phyloP scores from a whole-genome alignment of 2,888 invertebrate species.

The Mycogona germanica region DNA sequence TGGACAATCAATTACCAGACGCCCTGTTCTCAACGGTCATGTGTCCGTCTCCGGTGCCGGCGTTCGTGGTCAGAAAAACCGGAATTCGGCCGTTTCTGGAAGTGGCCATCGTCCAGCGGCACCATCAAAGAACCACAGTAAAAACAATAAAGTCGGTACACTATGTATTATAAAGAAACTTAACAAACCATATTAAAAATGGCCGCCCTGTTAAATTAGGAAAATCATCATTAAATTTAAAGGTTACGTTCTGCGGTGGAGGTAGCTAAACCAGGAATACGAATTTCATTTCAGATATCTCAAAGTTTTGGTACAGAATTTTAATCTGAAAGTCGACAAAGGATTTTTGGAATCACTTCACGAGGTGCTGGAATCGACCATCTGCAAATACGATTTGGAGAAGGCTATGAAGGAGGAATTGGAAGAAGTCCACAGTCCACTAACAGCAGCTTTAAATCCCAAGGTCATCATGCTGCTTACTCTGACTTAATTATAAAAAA shows the following conservation, averaged over 20 bases:
- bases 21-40: constrained; percentile 56
- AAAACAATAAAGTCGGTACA: constrained; percentile 33
- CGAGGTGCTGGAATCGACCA: constrained; percentile 44
- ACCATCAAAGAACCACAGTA: constrained; percentile 31
- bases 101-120: constrained; percentile 31
- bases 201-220: no score
- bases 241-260: not conserved
- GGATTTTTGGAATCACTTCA: constrained; percentile 50
- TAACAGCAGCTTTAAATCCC: not conserved
- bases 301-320: constrained; percentile 51
- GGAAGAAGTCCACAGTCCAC: not conserved
- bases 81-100: constrained; percentile 48
- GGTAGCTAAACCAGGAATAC: not conserved
- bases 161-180: not conserved
- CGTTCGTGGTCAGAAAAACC: constrained; percentile 37
- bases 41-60: constrained; percentile 45
- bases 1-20: constrained; percentile 62
- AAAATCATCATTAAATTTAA: not conserved
- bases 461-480: no score
- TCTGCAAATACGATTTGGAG: constrained; percentile 1
- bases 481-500: no score
- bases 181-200: not conserved
- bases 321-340: constrained; percentile 53
- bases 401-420: not conserved
- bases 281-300: constrained; percentile 37